A percentile compares a stretch with the other conserved stretches of the same genome.
Conservation (phyloP, 2,888 invertebrate species). For the Pteria penguin region DNA sequence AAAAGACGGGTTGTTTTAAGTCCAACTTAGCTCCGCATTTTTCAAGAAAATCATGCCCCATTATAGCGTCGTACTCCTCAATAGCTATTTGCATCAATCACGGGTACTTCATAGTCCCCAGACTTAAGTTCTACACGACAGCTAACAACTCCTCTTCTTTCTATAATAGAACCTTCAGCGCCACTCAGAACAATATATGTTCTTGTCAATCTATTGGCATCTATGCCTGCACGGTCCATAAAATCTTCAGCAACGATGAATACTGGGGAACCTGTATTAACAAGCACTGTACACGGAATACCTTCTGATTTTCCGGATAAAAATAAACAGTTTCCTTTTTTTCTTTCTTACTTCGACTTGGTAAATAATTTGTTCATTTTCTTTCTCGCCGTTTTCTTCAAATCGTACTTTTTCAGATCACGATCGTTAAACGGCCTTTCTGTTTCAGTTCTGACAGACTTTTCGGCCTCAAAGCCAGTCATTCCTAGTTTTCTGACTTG, state of each 20-base stretch:
- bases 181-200: not conserved
- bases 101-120: not conserved
- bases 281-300: not conserved
- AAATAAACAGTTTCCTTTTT: not conserved
- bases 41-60: conserved; percentile 3
- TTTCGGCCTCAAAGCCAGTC: not conserved
- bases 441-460: not conserved
- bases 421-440: not conserved
- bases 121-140: not conserved
- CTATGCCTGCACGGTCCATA: not conserved
- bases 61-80: not conserved
- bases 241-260: not conserved
- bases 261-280: not conserved
- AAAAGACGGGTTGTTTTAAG: not conserved
- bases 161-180: not conserved
- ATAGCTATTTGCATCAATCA: not conserved
- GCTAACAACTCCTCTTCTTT: not conserved
- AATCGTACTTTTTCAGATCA: not conserved
- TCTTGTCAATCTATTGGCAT: not conserved
- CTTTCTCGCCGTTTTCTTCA: not conserved
- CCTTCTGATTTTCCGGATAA: not conserved
- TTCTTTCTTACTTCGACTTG: not conserved
- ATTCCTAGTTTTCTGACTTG: not conserved
- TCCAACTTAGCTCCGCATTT: not conserved
- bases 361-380: not conserved